Base-by-base conservation (phyloP, 2,797 vertebrate species). In the Urosaurus nigricauda region DNA sequence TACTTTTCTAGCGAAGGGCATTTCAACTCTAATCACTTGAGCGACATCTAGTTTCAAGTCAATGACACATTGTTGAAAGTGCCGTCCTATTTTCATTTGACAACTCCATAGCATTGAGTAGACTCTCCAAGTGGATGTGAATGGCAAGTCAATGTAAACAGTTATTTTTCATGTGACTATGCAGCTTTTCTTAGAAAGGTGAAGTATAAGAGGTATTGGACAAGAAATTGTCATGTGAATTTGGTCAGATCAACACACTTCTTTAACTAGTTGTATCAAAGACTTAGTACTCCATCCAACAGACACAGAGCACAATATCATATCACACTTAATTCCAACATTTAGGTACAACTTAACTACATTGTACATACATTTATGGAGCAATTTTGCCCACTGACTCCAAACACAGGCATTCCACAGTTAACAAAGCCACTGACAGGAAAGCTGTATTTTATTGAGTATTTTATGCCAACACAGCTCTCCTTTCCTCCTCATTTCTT, bases 21-120 rank as follows among this genome's bases (percentile, higher is more conserved):
- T 21, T 63, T 11, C 7, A 51, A 3, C 85, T 85, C 70, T 90
- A 74, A 87, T 86, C 12, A 73, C 82, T 58, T 9, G 70, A 19
- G 90, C 83, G 93, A 24, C 93, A 93, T 74, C 93, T 95, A 92
- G 93, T 37, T 93, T 89, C 92, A 79, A 26, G 0, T 7, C 32
- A 51, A 40, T 63, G 70, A 75, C 51, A 26, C 17, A 13, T 29
- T 32, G 29, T 53, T 37, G 21, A 58, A 73, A 80, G n/a, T 11
- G 24, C 7, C 5, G 43, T 74, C n/a, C 4, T 84, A 21, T 43
- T 75, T 47, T 51, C 1, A 26, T 83, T 47, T 40, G 70, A 0
- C n/a, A 77, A 16, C 1, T 83, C 70, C 29, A 1, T 37, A 56
- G 5, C 1, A 3, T 29, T 37, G 40, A 2, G 3, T 13, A 29